These are phyloP conservation scores for Macrosteles quadrilineatus DNA, from an alignment of 1,140 invertebrate genomes.

Conservation along the genomic window DNA sequence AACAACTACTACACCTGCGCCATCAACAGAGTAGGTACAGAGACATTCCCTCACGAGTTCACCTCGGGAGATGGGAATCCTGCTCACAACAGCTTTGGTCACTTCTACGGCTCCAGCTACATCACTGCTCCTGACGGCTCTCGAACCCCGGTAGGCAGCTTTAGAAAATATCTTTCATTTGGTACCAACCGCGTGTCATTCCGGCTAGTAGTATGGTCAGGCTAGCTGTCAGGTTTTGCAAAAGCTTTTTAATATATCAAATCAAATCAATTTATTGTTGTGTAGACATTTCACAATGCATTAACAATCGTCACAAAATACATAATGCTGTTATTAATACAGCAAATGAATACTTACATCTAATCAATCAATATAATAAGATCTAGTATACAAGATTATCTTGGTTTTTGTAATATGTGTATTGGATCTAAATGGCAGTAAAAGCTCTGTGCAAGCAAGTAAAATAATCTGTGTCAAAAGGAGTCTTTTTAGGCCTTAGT, in stretches of 20 bases:
- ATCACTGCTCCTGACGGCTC: constrained; percentile 91
- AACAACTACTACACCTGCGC: constrained; percentile 94
- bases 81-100: constrained; percentile 92
- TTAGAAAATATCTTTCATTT: not conserved
- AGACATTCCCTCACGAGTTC: constrained; percentile 89
- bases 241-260: constrained; percentile 14
- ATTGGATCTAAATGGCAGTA: no score
- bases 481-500: no score
- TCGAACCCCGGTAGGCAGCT: constrained; percentile 73
- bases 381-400: not conserved
- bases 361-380: no score
- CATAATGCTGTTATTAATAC: no score
- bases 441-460: no score
- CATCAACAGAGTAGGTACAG: constrained; percentile 96
- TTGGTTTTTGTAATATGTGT: not conserved
- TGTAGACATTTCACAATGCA: no score
- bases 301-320: no score
- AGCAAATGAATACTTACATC: no score
- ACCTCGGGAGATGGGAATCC: constrained; percentile 91
- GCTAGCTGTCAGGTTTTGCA: no score
- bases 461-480: no score
- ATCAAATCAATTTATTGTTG: not conserved
- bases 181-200: no score
- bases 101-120: constrained; percentile 98
- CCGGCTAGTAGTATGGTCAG: no score